These are phyloP conservation scores for Armadillidium nasatum DNA, from an alignment of 1,140 invertebrate species.

Conservation along the genomic window DNA sequence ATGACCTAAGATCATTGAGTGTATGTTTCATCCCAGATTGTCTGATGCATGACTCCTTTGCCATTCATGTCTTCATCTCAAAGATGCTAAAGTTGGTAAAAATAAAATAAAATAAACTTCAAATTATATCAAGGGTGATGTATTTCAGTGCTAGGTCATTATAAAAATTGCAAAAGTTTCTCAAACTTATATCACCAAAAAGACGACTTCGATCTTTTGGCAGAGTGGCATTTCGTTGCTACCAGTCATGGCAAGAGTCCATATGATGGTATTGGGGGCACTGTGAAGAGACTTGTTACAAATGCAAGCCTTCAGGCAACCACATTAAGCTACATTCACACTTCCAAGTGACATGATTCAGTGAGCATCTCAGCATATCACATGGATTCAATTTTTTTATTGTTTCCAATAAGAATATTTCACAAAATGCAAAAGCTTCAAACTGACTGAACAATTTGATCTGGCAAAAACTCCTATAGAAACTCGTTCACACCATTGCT, in stretches of 20 bases:
- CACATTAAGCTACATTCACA: not conserved
- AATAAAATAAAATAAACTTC: not conserved
- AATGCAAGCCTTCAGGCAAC: not conserved
- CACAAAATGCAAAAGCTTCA: no score
- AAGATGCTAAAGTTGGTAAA: not conserved
- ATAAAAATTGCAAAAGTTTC: slow-evolving; percentile 18
- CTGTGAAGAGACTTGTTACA: slow-evolving; percentile 10
- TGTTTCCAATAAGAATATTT: no score
- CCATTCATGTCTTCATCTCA: not conserved
- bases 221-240: not conserved
- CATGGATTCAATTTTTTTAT: not conserved
- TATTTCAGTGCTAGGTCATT: slow-evolving; percentile 8
- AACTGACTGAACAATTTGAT: no score
- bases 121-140: not conserved
- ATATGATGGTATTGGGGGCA: slow-evolving; percentile 27
- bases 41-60: not conserved
- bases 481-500: no score
- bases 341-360: not conserved
- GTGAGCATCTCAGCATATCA: not conserved
- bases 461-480: no score
- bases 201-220: not conserved
- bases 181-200: slow-evolving; percentile 13
- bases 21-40: not conserved
- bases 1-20: not conserved
- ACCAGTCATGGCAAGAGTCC: slow-evolving; percentile 2